Evolutionary conservation across 1,140 invertebrate genomes (phyloP).

Genomic region (Chrysomallon squamiferum): DNA sequence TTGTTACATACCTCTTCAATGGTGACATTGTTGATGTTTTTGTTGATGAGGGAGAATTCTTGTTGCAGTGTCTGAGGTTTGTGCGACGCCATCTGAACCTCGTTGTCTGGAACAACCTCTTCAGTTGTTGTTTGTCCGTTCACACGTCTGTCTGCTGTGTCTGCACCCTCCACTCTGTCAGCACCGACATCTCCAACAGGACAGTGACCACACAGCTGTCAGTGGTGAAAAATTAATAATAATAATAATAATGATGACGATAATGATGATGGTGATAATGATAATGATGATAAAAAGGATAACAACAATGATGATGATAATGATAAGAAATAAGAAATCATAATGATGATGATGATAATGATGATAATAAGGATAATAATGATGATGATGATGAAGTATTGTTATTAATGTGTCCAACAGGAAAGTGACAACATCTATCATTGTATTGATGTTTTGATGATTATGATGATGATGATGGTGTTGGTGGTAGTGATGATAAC

Average conservation of each 20-base stretch:
- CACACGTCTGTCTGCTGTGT: too few relatives aligned
- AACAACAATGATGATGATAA: neutral
- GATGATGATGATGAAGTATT: neutral
- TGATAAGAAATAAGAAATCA: neutral
- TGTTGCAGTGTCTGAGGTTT: slow-evolving; percentile 71
- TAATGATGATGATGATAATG: neutral
- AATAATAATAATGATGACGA: too few relatives aligned
- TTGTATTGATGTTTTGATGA: neutral
- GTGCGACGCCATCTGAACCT: slow-evolving; percentile 21
- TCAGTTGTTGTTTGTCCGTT: slow-evolving; percentile 5
- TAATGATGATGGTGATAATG: neutral
- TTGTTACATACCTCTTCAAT: slow-evolving; percentile 70
- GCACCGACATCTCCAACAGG: neutral
- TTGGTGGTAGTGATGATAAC: neutral
- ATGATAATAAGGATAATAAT: neutral
- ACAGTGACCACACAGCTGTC: neutral
- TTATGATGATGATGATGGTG: neutral
- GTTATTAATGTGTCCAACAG: too few relatives aligned
- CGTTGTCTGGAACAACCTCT: slow-evolving; percentile 3
- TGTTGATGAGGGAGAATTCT: slow-evolving; percentile 86
- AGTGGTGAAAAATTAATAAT: too few relatives aligned
- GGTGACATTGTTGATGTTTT: slow-evolving; percentile 84
- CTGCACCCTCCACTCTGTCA: too few relatives aligned
- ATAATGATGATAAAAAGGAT: neutral
- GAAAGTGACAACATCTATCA: too few relatives aligned